Conservation (phyloP, 2,888 invertebrate species). For the Pegoplata infirma region DNA sequence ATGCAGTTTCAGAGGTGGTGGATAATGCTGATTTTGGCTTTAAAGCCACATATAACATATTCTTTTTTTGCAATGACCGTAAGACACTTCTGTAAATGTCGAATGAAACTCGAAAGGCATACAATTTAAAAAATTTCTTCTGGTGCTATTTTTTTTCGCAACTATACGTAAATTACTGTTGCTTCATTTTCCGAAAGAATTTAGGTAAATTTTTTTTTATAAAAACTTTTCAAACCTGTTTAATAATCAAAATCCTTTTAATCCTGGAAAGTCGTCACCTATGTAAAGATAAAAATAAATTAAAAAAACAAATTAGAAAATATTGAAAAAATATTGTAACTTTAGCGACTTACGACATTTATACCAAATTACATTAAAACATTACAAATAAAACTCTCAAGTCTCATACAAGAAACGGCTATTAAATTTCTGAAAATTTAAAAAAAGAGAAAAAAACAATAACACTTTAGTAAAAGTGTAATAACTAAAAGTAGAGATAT, state of each 20-base stretch:
- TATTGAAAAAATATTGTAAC: constrained; percentile 16
- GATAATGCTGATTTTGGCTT: no score
- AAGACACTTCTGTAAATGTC: no score
- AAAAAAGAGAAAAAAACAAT: constrained; percentile 54
- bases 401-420: constrained; percentile 43
- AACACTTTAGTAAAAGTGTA: constrained; percentile 53
- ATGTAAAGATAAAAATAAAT: constrained; percentile 37
- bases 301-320: constrained; percentile 34
- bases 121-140: no score
- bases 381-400: constrained; percentile 49
- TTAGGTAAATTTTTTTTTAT: no score
- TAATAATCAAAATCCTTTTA: neutral
- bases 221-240: constrained; percentile 26
- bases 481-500: constrained; percentile 13
- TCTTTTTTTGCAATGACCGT: no score
- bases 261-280: constrained; percentile 23
- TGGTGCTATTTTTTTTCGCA: no score
- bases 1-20: no score
- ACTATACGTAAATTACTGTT: no score
- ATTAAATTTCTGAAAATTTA: constrained; percentile 57
- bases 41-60: no score
- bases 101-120: no score
- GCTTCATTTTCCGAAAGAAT: no score
- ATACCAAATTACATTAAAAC: constrained; percentile 48
- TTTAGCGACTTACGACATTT: constrained; percentile 61